These are phyloP conservation scores for Garrulus glandarius DNA, from an alignment of 2,797 vertebrate species.

Conservation along the genomic window DNA sequence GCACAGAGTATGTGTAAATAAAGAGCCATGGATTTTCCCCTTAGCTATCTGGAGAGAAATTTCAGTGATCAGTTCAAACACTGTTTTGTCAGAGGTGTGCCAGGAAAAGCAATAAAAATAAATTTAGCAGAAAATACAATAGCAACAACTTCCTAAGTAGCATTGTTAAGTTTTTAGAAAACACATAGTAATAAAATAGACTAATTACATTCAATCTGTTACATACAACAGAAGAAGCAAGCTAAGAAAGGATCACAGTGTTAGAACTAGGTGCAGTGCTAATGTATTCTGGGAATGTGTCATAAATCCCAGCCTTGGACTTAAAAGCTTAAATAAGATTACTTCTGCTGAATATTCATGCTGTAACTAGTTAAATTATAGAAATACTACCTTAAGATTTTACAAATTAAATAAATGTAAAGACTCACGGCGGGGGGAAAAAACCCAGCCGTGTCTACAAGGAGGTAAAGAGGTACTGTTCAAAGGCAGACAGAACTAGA, in stretches of 20 bases:
- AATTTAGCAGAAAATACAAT: background rate
- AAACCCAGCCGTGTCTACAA: background rate
- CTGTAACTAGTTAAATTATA: background rate
- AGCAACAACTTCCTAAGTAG: background rate
- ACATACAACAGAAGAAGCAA: background rate
- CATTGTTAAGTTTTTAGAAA: background rate
- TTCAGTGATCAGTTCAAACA: background rate
- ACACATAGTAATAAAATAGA: background rate
- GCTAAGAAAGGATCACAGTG: background rate
- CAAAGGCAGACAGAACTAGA: background rate
- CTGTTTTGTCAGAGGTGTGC: background rate
- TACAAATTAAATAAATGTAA: background rate
- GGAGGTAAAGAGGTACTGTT: background rate
- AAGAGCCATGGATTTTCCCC: background rate
- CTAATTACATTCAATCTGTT: background rate
- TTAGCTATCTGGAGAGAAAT: background rate
- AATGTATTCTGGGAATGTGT: background rate
- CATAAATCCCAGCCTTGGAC: background rate
- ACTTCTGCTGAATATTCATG: slow-evolving; percentile 12
- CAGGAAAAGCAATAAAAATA: slow-evolving; percentile 2
- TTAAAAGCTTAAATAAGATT: background rate
- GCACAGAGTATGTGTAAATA: background rate
- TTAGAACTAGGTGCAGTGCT: background rate
- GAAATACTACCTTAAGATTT: background rate
- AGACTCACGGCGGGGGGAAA: background rate